These are phyloP conservation scores for Serripes groenlandicus DNA, from an alignment of 2,888 invertebrate genomes.

Conservation along the genomic window DNA sequence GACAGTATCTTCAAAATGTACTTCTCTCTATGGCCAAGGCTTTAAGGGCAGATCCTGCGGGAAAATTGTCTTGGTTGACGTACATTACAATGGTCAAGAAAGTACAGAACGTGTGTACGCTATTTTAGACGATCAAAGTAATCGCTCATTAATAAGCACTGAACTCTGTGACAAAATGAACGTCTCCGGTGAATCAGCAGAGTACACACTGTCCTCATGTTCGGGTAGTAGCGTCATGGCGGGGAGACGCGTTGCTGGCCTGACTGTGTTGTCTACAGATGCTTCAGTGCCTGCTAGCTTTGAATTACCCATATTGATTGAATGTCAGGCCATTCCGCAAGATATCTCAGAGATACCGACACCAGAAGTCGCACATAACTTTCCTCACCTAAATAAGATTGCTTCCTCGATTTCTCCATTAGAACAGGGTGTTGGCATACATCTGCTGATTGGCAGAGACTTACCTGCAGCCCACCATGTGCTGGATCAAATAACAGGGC, in stretches of 20 bases:
- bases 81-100: neutral
- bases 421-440: conserved; percentile 5
- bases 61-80: conserved; percentile 27
- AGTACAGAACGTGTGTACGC: neutral
- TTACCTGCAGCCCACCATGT: conserved; percentile 21
- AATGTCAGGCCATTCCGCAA: conserved; percentile 41
- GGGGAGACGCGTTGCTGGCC: conserved; percentile 26
- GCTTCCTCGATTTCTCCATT: neutral
- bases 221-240: conserved; percentile 3
- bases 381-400: conserved; percentile 6
- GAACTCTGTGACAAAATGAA: conserved; percentile 25
- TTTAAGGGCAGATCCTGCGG: conserved; percentile 22
- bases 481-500: conserved; percentile 17
- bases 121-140: conserved; percentile 48
- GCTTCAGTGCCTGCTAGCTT: conserved; percentile 18
- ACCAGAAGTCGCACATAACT: conserved; percentile 2
- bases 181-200: neutral
- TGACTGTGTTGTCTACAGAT: conserved; percentile 33
- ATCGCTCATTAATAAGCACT: conserved; percentile 25
- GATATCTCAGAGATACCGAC: conserved; percentile 37
- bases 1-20: too few relatives aligned
- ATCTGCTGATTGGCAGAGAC: conserved; percentile 27
- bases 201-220: conserved; percentile 35
- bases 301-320: conserved; percentile 25
- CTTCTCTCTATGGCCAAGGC: too few relatives aligned